Evolutionary conservation across 2,113 vertebrate species (phyloP).

Genomic region (Formicarius rufipectus): DNA sequence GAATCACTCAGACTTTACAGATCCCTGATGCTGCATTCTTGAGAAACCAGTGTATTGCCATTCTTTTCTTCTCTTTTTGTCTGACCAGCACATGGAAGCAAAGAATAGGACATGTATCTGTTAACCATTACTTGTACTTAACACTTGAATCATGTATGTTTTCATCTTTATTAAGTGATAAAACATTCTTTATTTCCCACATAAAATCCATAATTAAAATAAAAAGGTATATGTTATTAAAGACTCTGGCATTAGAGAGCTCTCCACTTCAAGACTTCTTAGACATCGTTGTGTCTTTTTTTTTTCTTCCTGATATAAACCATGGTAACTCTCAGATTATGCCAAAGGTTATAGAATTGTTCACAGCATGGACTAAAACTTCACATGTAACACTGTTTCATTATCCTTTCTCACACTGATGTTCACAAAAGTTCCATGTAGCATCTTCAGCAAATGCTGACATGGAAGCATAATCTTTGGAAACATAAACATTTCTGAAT

Average conservation of each 20-base stretch:
- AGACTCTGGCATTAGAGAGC: neutral
- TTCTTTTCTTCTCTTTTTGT: conserved; percentile 59
- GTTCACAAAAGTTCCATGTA: neutral
- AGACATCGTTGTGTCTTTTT: neutral
- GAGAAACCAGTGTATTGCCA: conserved; percentile 35
- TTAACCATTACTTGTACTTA: conserved; percentile 28
- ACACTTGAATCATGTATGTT: neutral
- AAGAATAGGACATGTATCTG: conserved; percentile 38
- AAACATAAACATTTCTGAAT: neutral
- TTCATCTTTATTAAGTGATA: neutral
- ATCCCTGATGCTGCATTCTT: conserved; percentile 22
- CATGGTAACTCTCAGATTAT: neutral
- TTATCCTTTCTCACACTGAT: neutral
- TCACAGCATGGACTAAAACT: conserved; percentile 2
- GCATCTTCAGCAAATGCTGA: neutral
- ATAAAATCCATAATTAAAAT: neutral
- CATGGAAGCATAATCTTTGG: neutral
- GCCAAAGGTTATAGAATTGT: neutral
- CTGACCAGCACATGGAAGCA: conserved; percentile 58
- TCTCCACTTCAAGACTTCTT: neutral
- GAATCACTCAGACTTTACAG: conserved; percentile 21
- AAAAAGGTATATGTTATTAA: neutral
- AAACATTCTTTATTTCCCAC: neutral
- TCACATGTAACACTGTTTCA: neutral
- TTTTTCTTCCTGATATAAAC: neutral